Conservation (phyloP, 1,140 invertebrate species). For the Tetragnatha versicolor region DNA sequence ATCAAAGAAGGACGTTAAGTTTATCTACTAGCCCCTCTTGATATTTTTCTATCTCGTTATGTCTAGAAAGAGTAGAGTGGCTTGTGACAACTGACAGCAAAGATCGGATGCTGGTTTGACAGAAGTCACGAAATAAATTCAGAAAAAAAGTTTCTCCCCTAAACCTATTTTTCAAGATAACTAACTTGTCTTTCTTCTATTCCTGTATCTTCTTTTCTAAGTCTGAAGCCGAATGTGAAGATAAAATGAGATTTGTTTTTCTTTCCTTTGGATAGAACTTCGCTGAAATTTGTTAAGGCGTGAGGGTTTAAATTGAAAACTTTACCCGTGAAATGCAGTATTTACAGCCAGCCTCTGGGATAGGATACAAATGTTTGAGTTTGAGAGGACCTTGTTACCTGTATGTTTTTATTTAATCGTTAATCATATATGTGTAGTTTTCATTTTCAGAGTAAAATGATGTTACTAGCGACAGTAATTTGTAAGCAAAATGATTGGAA, state of each 20-base stretch:
- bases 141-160: neutral
- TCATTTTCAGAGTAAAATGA: too few species aligned
- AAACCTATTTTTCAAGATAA: slow-evolving; percentile 33
- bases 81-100: slow-evolving; percentile 25
- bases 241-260: neutral
- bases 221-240: slow-evolving; percentile 14
- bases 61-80: neutral
- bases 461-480: too few species aligned
- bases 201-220: neutral
- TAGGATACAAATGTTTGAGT: too few species aligned
- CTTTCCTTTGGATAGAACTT: too few species aligned
- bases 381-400: too few species aligned
- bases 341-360: too few species aligned
- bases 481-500: too few species aligned
- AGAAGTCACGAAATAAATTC: neutral
- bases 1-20: slow-evolving; percentile 10
- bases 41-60: neutral
- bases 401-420: too few species aligned
- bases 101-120: slow-evolving; percentile 13
- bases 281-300: too few species aligned
- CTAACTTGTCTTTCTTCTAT: slow-evolving; percentile 27
- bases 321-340: too few species aligned
- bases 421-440: too few species aligned
- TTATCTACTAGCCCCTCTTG: neutral
- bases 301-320: too few species aligned